Evolutionary conservation across 2,113 vertebrate genomes (phyloP), one percentile per base, ranked within the genome.

Genomic region (Cyprinus carpio): DNA sequence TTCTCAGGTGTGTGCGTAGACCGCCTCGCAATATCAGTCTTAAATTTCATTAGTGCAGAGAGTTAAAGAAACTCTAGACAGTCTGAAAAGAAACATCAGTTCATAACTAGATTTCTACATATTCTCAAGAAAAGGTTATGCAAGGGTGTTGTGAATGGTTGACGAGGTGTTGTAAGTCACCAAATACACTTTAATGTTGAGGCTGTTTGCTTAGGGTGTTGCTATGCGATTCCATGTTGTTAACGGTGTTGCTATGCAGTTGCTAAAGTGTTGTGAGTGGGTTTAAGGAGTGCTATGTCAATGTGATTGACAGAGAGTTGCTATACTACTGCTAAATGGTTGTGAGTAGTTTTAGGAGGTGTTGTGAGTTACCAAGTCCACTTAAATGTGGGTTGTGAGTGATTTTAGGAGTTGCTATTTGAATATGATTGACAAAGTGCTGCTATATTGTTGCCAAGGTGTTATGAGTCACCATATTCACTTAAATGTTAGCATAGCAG

Each of bases 1-100:
- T 80, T 29, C 65, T n/a, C 77, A 81, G 64, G 75, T 78, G 83
- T 84, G 58, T 76, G 75, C 11, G 40, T 6, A 12, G 25, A 65
- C 4, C 8, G 1, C 10, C 51, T 18, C 3, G 1, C 60, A 87
- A 84, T 75, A 87, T 84, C 76, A 58, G 72, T 84, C 49, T 62
- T 16, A 51, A 51, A 83, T 84, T 79, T 75, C 11, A 80, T 43
- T 83, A 31, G 25, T 3, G 37, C 31, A 31, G 23, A 54, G 6
- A 54, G 40, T 77, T 80, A 75, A 43, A 65, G 62, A 83, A 65
- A 49, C 29, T 65, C 56, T 71, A 75, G 67, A 9, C 67, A 18
- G 31, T 2, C 4, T 1, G 65, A 29, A 7, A 65, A 58, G 25
- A 75, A 77, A 9, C 9, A 51, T 20, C 37, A 25, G 23, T 7